Evolutionary conservation across 1,140 invertebrate species (phyloP), one percentile per base, ranked within the genome.

Genomic region (Drusus annulatus): DNA sequence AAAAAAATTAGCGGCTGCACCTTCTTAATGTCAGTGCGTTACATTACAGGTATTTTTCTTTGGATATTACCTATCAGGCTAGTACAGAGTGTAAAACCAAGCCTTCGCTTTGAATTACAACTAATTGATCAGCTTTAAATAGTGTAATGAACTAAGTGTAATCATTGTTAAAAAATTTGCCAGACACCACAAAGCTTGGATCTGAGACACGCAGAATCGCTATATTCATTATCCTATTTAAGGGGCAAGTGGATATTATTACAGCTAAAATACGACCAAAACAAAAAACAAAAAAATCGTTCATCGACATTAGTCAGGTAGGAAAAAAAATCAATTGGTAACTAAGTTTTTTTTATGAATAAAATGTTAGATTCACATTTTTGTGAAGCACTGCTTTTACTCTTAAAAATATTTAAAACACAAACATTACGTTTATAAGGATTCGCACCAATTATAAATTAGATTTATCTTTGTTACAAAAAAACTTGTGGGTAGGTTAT

Each of bases 171-270:
- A 79, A 79, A 79, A 68, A 73, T 60, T 79, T 50, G 68, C 78
- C 78, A 79, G 78, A 79, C 78, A 79, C 78, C 78, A 79, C 78
- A 79, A 79, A 79, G 78, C 78, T 79, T 79, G 78, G 78, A 78
- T 78, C 16, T 58, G 56, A 77, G 76, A 79, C 78, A 79, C 78
- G 78, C 78, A 79, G 78, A 79, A 73, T 36, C 17, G 68, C 68
- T 52, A 73, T 79, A 79, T 68, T 62, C 78, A 79, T n/a, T n/a
- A n/a, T n/a, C n/a, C n/a, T n/a, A n/a, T n/a, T n/a, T n/a, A n/a
- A n/a, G n/a, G n/a, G n/a, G n/a, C n/a, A n/a, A n/a, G n/a, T n/a
- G n/a, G n/a, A n/a, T n/a, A n/a, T n/a, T n/a, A n/a, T n/a, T n/a
- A n/a, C n/a, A n/a, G n/a, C n/a, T 19, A 69, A n/a, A 19, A 4